A percentile compares a stretch with the other conserved stretches of the same genome.
phyloP scores from a whole-genome alignment of 1,140 invertebrate genomes.

The Nasonia longicornis region DNA sequence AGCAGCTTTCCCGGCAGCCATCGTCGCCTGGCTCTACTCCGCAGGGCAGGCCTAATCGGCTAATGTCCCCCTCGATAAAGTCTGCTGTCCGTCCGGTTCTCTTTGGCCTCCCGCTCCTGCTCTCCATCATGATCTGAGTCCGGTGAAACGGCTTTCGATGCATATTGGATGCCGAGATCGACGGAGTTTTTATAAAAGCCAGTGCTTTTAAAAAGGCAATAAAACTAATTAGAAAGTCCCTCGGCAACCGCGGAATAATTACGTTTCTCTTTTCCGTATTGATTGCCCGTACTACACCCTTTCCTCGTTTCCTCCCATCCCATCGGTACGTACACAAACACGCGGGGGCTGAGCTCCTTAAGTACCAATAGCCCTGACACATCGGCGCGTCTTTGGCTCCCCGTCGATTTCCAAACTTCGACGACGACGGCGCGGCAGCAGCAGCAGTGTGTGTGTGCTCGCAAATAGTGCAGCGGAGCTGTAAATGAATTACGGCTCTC shows the following conservation, averaged over 20 bases:
- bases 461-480: background rate
- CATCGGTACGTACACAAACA: background rate
- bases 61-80: constrained; percentile 9
- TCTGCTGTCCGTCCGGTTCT: background rate
- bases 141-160: no score
- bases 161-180: background rate
- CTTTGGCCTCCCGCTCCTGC: no score
- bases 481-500: constrained; percentile 24
- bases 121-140: background rate
- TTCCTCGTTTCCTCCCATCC: background rate
- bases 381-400: background rate
- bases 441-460: background rate
- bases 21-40: background rate
- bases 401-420: background rate
- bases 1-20: background rate
- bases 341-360: background rate
- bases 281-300: background rate
- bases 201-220: no score
- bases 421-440: background rate
- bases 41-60: constrained; percentile 9
- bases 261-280: background rate
- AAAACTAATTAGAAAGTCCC: no score
- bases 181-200: background rate
- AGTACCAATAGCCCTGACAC: constrained; percentile 6
- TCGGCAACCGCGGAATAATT: no score